phyloP scores from a whole-genome alignment of 2,797 vertebrate genomes.

The Pristis pectinata region DNA sequence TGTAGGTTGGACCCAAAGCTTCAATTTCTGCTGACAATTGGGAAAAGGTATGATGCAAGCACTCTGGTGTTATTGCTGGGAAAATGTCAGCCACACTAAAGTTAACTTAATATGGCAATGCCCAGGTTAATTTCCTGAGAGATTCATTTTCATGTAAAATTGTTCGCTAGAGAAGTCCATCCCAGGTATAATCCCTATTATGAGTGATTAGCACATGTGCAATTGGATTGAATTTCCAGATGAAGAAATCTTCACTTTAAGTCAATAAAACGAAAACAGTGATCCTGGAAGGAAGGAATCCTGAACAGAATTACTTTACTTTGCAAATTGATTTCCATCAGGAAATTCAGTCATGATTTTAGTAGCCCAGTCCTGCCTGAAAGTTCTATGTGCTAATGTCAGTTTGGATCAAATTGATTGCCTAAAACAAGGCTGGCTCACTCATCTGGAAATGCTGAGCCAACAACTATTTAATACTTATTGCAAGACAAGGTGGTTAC shows the following conservation, averaged over 20 bases:
- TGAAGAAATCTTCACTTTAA: neutral
- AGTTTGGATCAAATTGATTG: slow-evolving; percentile 26
- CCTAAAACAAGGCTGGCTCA: neutral
- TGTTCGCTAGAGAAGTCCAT: no score
- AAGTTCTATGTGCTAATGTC: neutral
- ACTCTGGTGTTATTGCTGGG: no score
- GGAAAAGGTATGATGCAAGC: no score
- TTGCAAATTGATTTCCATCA: neutral
- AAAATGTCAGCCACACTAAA: no score
- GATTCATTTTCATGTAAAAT: no score
- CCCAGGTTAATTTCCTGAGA: no score
- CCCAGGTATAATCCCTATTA: no score
- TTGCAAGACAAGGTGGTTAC: slow-evolving; percentile 19
- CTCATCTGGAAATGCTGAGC: slow-evolving; percentile 15
- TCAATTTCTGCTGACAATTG: no score
- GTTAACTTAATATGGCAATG: no score
- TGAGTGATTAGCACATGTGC: no score
- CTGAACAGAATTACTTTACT: neutral
- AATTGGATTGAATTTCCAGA: no score
- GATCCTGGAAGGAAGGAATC: neutral
- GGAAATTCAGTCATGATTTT: neutral
- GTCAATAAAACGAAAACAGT: neutral
- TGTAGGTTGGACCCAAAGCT: no score
- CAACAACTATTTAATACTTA: slow-evolving; percentile 16
- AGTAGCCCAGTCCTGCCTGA: neutral